These are phyloP conservation scores for Oxyura jamaicensis DNA, from an alignment of 2,113 vertebrate species.

Conservation along the genomic window DNA sequence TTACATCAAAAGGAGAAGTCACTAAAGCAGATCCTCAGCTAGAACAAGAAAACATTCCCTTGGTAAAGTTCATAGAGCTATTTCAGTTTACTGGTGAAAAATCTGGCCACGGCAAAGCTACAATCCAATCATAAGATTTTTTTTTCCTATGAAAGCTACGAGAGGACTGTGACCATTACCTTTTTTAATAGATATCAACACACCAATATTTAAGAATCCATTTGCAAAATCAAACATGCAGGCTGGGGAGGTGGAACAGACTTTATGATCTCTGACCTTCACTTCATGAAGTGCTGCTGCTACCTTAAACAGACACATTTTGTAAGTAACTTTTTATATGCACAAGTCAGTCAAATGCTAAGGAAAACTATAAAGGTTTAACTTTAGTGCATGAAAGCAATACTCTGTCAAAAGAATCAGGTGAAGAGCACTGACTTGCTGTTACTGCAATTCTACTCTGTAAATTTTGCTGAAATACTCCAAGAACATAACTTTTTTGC, in stretches of 20 bases:
- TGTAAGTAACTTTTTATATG: neutral
- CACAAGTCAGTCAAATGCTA: neutral
- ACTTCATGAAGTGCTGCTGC: neutral
- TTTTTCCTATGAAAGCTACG: neutral
- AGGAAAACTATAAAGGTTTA: neutral
- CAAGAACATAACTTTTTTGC: neutral
- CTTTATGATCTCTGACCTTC: neutral
- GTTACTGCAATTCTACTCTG: neutral
- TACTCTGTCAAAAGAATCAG: neutral
- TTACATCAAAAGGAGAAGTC: neutral
- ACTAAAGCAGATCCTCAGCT: neutral
- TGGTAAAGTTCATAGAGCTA: neutral
- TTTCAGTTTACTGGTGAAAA: neutral
- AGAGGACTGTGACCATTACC: neutral
- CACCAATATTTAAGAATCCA: neutral
- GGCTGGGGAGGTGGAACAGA: neutral
- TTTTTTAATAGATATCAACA: neutral
- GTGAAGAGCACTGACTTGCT: neutral
- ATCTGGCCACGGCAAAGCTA: neutral
- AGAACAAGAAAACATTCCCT: neutral
- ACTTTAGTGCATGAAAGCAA: neutral
- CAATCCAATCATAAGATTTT: neutral
- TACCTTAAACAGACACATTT: neutral
- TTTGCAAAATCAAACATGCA: neutral
- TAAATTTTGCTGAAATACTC: neutral